Conservation (phyloP, 2,113 vertebrate species). For the Stigmatopora argus region DNA sequence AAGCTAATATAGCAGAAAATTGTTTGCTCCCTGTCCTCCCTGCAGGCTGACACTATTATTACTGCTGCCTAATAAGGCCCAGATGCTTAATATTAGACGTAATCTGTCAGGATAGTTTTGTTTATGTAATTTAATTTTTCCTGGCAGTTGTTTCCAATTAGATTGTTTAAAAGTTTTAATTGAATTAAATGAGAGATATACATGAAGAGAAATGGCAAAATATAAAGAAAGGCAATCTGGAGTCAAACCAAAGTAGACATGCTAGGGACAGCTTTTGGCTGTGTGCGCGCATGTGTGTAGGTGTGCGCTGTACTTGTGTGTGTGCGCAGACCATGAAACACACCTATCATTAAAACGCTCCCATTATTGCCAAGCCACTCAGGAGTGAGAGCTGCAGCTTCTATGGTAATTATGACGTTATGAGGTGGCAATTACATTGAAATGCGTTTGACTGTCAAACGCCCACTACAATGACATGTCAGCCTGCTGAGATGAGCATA, state of each 20-base stretch:
- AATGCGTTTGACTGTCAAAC: slow-evolving; percentile 69
- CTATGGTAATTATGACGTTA: slow-evolving; percentile 68
- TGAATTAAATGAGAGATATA: slow-evolving; percentile 67
- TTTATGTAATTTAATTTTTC: slow-evolving; percentile 73
- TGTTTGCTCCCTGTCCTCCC: slow-evolving; percentile 40
- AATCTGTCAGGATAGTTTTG: slow-evolving; percentile 71
- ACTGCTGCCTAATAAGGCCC: slow-evolving; percentile 64
- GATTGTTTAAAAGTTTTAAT: slow-evolving; percentile 70
- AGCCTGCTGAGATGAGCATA: slow-evolving; percentile 50
- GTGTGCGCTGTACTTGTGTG: slow-evolving; percentile 8
- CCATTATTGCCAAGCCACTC: slow-evolving; percentile 68
- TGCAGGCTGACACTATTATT: slow-evolving; percentile 61
- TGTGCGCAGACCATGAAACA: slow-evolving; percentile 37
- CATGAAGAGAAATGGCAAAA: slow-evolving; percentile 48
- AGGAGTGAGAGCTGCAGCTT: slow-evolving; percentile 54
- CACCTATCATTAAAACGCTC: slow-evolving; percentile 67
- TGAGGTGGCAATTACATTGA: slow-evolving; percentile 66
- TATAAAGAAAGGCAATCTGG: slow-evolving; percentile 36
- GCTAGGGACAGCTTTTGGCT: slow-evolving; percentile 48
- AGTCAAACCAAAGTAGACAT: slow-evolving; percentile 41
- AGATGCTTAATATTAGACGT: slow-evolving; percentile 73
- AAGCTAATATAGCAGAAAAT: slow-evolving; percentile 67
- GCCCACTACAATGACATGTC: slow-evolving; percentile 64
- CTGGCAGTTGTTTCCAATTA: slow-evolving; percentile 73
- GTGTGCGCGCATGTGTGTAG: slow-evolving; percentile 14